Conservation (phyloP, 2,113 vertebrate species). For the Naja naja region DNA sequence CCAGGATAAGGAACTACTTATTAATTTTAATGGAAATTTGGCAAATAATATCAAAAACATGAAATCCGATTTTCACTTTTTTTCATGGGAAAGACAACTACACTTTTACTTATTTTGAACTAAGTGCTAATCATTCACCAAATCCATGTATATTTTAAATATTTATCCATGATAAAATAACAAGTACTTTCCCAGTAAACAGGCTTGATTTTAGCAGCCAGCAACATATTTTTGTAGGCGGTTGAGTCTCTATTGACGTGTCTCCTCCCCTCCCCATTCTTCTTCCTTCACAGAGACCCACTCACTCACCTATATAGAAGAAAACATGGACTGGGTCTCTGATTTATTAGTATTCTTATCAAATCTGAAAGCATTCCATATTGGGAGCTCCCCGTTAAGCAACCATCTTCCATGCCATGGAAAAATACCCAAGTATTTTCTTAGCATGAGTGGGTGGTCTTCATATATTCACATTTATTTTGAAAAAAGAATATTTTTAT, state of each 20-base stretch:
- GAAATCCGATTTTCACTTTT: background rate
- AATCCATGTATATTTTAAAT: background rate
- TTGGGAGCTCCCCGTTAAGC: background rate
- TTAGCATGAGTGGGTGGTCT: background rate
- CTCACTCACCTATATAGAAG: background rate
- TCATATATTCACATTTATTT: background rate
- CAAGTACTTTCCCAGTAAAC: constrained; percentile 19
- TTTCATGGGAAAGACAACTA: background rate
- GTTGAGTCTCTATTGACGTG: background rate
- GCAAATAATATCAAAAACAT: background rate
- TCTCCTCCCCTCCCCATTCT: background rate
- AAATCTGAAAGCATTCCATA: background rate
- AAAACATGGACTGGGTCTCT: background rate
- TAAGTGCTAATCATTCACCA: background rate
- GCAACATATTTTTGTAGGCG: background rate
- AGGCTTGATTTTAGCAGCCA: background rate
- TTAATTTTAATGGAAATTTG: background rate
- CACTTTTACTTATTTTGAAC: background rate
- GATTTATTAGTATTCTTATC: background rate
- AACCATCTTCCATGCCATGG: background rate
- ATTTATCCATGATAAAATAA: constrained; percentile 14
- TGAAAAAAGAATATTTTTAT: background rate
- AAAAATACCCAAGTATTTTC: background rate
- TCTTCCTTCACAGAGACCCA: background rate
- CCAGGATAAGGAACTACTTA: background rate